Evolutionary conservation across 2,113 vertebrate genomes (phyloP).

Genomic region (Hemichromis elongatus): DNA sequence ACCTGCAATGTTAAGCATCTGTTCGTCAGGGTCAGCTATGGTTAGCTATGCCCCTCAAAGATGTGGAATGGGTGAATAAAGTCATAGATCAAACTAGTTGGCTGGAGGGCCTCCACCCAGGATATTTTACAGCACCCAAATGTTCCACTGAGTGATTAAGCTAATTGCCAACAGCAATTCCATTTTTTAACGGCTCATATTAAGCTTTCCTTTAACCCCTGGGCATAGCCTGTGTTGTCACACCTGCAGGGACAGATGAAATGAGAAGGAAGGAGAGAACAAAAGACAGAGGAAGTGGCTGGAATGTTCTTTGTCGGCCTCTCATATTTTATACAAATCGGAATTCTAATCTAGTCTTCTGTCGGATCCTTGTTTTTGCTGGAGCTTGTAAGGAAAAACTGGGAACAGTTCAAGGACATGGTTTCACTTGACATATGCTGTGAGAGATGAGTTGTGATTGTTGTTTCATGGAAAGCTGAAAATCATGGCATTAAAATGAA

Average conservation of each 20-base stretch:
- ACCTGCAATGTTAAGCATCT: slow-evolving; percentile 22
- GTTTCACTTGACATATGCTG: background rate
- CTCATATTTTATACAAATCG: background rate
- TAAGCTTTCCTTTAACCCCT: slow-evolving; percentile 40
- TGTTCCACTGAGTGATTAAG: slow-evolving; percentile 58
- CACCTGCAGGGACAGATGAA: slow-evolving; percentile 48
- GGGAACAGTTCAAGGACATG: background rate
- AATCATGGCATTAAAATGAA: background rate
- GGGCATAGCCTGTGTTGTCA: slow-evolving; percentile 1
- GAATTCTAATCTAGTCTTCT: background rate
- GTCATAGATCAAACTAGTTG: slow-evolving; percentile 58
- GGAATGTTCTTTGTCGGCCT: background rate
- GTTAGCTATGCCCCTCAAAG: slow-evolving; percentile 21
- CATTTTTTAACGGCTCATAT: slow-evolving; percentile 45
- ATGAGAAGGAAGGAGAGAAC: background rate
- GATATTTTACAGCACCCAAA: slow-evolving; percentile 54
- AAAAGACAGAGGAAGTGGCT: background rate
- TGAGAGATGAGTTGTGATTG: background rate
- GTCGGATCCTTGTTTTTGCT: background rate
- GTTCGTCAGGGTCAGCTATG: slow-evolving; percentile 34
- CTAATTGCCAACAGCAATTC: slow-evolving; percentile 49
- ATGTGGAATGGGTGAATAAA: slow-evolving; percentile 29
- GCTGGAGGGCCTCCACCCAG: slow-evolving; percentile 30
- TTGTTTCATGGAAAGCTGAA: too few species aligned
- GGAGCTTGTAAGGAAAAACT: background rate